A percentile compares a stretch with the other conserved stretches of the same genome.
These are phyloP conservation scores for Catagonus wagneri DNA, from an alignment of 2,113 vertebrate genomes.

Conservation along the genomic window DNA sequence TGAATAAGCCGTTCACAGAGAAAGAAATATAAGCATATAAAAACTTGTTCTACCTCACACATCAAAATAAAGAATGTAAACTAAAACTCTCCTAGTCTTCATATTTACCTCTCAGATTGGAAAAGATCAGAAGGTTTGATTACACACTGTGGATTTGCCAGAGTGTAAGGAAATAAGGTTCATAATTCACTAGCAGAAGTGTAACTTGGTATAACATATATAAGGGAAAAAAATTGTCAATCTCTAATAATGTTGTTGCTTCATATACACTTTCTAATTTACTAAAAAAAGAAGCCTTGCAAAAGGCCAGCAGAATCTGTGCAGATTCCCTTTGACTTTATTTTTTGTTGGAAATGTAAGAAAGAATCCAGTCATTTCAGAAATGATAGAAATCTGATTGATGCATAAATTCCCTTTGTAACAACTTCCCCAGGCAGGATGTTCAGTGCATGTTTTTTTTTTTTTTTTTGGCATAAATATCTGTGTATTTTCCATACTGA, in stretches of 20 bases:
- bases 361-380: constrained; percentile 8
- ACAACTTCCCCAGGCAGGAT: background rate
- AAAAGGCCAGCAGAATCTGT: background rate
- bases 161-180: background rate
- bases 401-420: background rate
- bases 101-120: background rate
- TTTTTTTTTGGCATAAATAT: background rate
- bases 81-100: background rate
- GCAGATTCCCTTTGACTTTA: background rate
- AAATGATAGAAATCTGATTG: background rate
- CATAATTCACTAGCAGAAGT: background rate
- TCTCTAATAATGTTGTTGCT: background rate
- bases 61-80: background rate
- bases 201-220: background rate
- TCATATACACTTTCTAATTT: background rate
- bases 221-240: background rate
- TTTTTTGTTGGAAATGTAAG: constrained; percentile 9
- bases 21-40: background rate
- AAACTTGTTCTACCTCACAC: background rate
- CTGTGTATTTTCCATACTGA: background rate
- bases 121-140: background rate
- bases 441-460: no score
- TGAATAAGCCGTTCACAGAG: background rate
- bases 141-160: background rate
- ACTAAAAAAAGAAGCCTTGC: background rate